These are phyloP conservation scores for Spisula subtruncata DNA, from an alignment of 2,888 invertebrate genomes.

Conservation along the genomic window DNA sequence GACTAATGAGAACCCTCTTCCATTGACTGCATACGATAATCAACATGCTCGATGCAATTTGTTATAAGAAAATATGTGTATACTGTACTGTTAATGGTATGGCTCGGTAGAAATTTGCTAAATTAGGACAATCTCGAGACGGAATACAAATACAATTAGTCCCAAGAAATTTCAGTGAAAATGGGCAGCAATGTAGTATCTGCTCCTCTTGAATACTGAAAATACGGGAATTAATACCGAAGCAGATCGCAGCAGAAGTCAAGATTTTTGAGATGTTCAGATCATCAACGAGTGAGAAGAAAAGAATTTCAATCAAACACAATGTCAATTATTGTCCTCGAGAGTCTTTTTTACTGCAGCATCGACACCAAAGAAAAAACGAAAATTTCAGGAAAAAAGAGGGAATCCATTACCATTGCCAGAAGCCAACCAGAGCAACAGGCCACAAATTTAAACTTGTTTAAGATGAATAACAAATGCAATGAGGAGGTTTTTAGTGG, in stretches of 20 bases:
- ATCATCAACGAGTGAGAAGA: not conserved
- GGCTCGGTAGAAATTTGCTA: conserved; percentile 22
- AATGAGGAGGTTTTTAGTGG: conserved; percentile 22
- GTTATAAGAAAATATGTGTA: conserved; percentile 33
- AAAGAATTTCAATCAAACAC: conserved; percentile 23
- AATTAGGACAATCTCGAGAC: conserved; percentile 13
- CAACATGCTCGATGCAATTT: conserved; percentile 31
- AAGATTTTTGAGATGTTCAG: not conserved
- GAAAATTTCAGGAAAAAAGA: not conserved
- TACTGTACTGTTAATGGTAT: conserved; percentile 26
- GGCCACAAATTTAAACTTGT: conserved; percentile 14
- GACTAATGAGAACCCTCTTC: conserved; percentile 42
- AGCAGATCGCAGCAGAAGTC: conserved; percentile 1
- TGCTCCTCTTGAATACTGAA: not conserved
- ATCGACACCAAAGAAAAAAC: not conserved
- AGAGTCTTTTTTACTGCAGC: conserved; percentile 18
- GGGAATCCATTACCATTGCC: conserved; percentile 10
- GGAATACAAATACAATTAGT: conserved; percentile 24
- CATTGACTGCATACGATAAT: conserved; percentile 42
- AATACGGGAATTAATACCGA: conserved; percentile 4
- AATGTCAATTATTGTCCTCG: conserved; percentile 20
- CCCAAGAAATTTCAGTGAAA: conserved; percentile 5
- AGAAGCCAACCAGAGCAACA: conserved; percentile 19
- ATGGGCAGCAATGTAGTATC: conserved; percentile 1
- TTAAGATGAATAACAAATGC: conserved; percentile 16